Evolutionary conservation across 2,113 vertebrate genomes (phyloP), one percentile per base, ranked within the genome.

Genomic region (Apteryx mantelli): DNA sequence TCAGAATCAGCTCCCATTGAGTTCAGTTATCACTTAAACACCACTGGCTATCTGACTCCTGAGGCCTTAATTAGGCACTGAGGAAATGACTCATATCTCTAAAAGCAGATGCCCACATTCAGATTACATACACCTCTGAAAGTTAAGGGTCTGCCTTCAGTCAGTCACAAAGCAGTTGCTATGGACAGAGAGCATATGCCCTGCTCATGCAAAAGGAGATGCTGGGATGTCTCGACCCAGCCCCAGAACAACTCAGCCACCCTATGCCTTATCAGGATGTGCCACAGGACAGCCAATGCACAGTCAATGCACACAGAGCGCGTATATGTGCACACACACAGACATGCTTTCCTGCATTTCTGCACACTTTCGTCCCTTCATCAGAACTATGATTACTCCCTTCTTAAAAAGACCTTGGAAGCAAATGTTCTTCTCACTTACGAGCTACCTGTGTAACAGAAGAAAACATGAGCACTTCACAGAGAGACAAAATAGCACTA

Each of bases 221-320:
- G 44, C 66, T 65, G 40, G 7, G 25, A n/a, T 7, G 3, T 25
- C 25, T 6, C 19, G 46, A 71, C 2, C 7, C 48, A 46, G 50
- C 15, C 12, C 22, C 9, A 48, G 48, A 36, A 30, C 30, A 65
- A 25, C 40, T 70, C 65, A 56, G 11, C 26, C 20, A 40, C 60
- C 32, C 60, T 22, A 19, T 18, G 36, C 53, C n/a, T 60, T 6
- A 17, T 5, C 4, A 5, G 64, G 52, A 38, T 11, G 52, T 44
- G 68, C 28, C 63, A 46, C 15, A 7, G 4, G 74, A 40, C 17
- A 32, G n/a, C 7, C 36, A 19, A 11, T 17, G 28, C 50, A 84
- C 42, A 10, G 63, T 38, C 71, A 13, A 4, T 0, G 1, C 30
- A 32, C n/a, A 2, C 30, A 14, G 12, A 3, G 2, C 1, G 34